Percentiles rank a stretch among this genome's conserved stretches.
Evolutionary conservation across 2,888 invertebrate genomes (phyloP).

Genomic region (Tetragonisca angustula): DNA sequence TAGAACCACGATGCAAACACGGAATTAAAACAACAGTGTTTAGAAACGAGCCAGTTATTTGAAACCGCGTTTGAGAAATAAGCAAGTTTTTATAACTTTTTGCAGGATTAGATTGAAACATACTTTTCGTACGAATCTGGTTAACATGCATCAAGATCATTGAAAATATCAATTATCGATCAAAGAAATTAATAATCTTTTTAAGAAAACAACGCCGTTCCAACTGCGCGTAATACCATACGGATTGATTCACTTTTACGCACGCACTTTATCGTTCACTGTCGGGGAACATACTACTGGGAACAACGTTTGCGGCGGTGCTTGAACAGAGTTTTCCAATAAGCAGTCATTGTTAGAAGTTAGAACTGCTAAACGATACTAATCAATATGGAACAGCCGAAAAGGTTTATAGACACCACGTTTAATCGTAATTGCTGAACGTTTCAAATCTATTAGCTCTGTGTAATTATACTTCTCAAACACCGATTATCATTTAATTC

Average conservation of each 20-base stretch:
- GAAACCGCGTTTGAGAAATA: not conserved
- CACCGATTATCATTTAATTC: slow-evolving; percentile 49
- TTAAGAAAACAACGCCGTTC: slow-evolving; percentile 52
- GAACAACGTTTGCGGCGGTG: slow-evolving; percentile 51
- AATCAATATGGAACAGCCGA: slow-evolving; percentile 62
- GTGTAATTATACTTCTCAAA: slow-evolving; percentile 36
- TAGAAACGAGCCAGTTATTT: not conserved
- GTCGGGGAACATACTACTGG: slow-evolving; percentile 40
- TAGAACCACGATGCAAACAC: not conserved
- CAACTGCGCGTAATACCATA: slow-evolving; percentile 55
- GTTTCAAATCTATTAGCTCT: slow-evolving; percentile 39
- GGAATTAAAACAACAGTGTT: not conserved
- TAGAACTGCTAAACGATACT: slow-evolving; percentile 48
- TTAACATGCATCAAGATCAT: not conserved
- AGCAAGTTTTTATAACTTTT: not conserved
- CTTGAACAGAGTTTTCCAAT: slow-evolving; percentile 49
- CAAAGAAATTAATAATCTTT: slow-evolving; percentile 41
- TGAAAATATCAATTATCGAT: slow-evolving; percentile 19
- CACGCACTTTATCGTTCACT: slow-evolving; percentile 59
- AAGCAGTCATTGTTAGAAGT: slow-evolving; percentile 57
- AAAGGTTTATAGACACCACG: slow-evolving; percentile 8
- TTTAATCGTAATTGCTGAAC: slow-evolving; percentile 19
- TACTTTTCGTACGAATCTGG: slow-evolving; percentile 23
- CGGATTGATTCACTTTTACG: slow-evolving; percentile 64
- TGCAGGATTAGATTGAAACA: slow-evolving; percentile 4